Evolutionary conservation across 92 coral and sea anemone genomes (phyloP), one percentile per base, ranked within the genome.

Genomic region (Actinernus sp.): DNA sequence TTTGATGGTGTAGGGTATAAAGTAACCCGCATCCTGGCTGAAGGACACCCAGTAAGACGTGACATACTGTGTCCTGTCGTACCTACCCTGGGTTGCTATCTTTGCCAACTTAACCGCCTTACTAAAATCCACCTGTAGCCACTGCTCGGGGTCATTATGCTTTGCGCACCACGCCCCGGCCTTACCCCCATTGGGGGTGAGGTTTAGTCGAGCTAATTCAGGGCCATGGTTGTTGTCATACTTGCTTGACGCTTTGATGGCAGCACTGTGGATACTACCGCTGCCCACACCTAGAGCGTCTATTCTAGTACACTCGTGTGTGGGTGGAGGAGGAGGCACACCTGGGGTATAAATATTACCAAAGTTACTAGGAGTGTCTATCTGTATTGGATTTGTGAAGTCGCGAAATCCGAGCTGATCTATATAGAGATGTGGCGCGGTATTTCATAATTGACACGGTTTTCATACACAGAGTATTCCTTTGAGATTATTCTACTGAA

Each of bases 91-190:
- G 0, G 76, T 66, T 4, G 39, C 59, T 0, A 49, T 29, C 10
- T 36, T 19, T 0, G 58, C 38, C 0, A 77, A 2, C 59, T 77
- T 77, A 6, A 77, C 84, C 23, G 65, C 68, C 24, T 66, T 57
- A 10, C 62, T 62, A 27, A 77, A 66, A 38, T 66, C 49, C n/a
- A 75, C 93, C 62, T 82, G 93, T 20, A 88, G 79, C 70, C 79
- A 88, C 26, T 88, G 93, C 31, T 83, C 93, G 12, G 14, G 36
- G 63, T 82, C 88, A 59, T 82, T 82, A 51, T 88, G 71, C 26
- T 52, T 82, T 23, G 93, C 81, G 18, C 85, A 82, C 93, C 93
- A 88, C 1, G 86, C 85, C 2, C 89, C 93, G 9, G 22, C 29
- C 18, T 76, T 76, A 31, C 23, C 57, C 2, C 89, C 89, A 1